Percentiles rank a stretch among this genome's conserved stretches.
phyloP scores from a whole-genome alignment of 2,797 vertebrate genomes.

The Limnodromus scolopaceus region DNA sequence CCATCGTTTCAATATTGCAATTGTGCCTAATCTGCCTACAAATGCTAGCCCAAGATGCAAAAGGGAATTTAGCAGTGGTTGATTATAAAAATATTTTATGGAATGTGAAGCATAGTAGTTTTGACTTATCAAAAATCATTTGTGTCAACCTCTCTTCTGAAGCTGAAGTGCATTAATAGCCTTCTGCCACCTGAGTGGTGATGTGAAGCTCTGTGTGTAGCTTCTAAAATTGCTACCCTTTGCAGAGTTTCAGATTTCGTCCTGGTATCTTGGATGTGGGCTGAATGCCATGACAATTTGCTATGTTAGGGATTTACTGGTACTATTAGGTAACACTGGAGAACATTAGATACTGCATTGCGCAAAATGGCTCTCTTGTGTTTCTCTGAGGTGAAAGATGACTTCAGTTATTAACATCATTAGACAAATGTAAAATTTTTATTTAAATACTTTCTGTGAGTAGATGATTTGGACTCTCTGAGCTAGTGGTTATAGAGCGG shows the following conservation, averaged over 20 bases:
- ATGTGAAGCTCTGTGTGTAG: background rate
- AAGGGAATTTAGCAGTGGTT: background rate
- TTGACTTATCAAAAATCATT: background rate
- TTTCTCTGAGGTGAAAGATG: constrained; percentile 9
- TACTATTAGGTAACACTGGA: constrained; percentile 41
- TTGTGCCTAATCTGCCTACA: background rate
- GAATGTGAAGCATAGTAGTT: background rate
- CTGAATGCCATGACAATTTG: background rate
- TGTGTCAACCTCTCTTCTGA: background rate
- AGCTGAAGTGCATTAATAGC: background rate
- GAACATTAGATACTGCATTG: constrained; percentile 16
- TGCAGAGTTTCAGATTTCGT: constrained; percentile 59
- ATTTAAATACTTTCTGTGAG: background rate
- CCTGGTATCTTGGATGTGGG: background rate
- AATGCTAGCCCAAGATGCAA: background rate
- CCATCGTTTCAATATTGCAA: background rate
- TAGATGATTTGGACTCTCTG: background rate
- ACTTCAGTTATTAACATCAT: constrained; percentile 26
- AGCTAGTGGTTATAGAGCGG: background rate
- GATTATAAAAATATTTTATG: background rate
- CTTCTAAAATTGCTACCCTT: constrained; percentile 44
- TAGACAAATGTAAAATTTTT: background rate
- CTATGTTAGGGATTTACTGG: constrained; percentile 61
- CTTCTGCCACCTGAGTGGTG: background rate
- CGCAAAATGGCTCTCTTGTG: background rate